Percentiles rank a stretch among this genome's conserved stretches.
Evolutionary conservation across 2,888 invertebrate species (phyloP).

Genomic region (Drosophila phalerata): DNA sequence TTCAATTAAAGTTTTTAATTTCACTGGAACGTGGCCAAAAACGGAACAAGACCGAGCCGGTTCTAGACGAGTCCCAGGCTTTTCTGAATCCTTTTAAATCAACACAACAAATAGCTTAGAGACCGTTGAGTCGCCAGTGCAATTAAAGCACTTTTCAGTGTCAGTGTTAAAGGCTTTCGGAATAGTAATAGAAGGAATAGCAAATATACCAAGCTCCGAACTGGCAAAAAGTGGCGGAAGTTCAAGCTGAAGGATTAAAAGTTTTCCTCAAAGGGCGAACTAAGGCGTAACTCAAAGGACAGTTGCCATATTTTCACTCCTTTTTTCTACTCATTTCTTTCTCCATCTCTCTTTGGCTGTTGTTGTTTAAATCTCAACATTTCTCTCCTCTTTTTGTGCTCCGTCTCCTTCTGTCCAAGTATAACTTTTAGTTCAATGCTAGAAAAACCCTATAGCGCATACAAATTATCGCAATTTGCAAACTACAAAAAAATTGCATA

Average conservation of each 20-base stretch:
- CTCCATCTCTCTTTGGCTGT: constrained; percentile 2
- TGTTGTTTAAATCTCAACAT: constrained; percentile 16
- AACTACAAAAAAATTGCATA: background rate
- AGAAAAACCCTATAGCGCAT: constrained; percentile 9
- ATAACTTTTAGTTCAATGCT: constrained; percentile 30
- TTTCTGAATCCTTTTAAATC: constrained; percentile 19
- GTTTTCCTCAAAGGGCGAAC: constrained; percentile 63
- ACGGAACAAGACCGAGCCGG: background rate
- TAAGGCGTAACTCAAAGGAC: constrained; percentile 48
- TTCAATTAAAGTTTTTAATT: constrained; percentile 50
- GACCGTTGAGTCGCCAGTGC: constrained; percentile 6
- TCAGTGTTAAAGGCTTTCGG: constrained; percentile 55
- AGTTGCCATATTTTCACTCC: constrained; percentile 52
- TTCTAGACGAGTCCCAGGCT: constrained; percentile 4
- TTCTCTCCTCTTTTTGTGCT: constrained; percentile 4
- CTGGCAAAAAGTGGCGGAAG: constrained; percentile 52
- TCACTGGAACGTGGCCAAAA: constrained; percentile 21
- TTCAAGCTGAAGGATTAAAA: constrained; percentile 71
- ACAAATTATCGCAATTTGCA: constrained; percentile 32
- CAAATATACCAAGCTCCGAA: constrained; percentile 15
- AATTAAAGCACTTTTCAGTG: constrained; percentile 64
- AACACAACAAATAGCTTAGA: constrained; percentile 66
- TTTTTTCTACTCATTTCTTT: background rate
- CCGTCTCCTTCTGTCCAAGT: constrained; percentile 20
- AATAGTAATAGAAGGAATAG: constrained; percentile 21